phyloP scores from a whole-genome alignment of 2,888 invertebrate species.

The Napeogenes inachia region DNA sequence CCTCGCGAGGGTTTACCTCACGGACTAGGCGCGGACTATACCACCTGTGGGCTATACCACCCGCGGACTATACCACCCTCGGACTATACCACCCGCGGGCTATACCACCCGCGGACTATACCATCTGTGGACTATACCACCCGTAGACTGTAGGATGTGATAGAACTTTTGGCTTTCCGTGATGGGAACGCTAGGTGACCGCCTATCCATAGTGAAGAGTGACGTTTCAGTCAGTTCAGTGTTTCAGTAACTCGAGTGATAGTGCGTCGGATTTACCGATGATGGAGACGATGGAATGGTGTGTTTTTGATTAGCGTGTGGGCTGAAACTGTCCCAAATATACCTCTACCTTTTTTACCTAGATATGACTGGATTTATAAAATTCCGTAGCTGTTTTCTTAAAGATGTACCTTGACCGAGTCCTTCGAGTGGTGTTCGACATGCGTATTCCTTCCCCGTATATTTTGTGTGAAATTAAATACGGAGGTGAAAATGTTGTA shows the following conservation, averaged over 20 bases:
- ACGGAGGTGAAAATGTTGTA: background rate
- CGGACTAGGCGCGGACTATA: conserved; percentile 31
- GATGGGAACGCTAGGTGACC: too few species aligned
- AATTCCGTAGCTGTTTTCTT: background rate
- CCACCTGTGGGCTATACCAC: too few species aligned
- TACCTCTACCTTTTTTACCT: conserved; percentile 2
- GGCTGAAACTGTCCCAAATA: background rate
- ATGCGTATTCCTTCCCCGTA: background rate
- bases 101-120: background rate
- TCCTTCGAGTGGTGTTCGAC: background rate
- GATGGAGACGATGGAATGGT: background rate
- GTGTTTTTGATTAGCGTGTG: too few species aligned
- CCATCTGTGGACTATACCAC: background rate
- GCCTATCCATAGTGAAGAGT: too few species aligned
- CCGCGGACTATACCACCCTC: background rate
- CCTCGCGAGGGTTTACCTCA: conserved; percentile 61
- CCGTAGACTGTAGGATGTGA: too few species aligned
- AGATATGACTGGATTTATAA: background rate
- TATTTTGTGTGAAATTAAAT: background rate
- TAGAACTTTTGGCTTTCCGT: too few species aligned
- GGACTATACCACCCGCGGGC: background rate
- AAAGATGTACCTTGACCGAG: background rate
- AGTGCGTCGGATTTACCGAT: background rate
- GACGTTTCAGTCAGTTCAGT: background rate
- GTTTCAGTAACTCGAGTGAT: background rate